phyloP scores from a whole-genome alignment of 2,113 vertebrate genomes.

The Tyrannus savana region DNA sequence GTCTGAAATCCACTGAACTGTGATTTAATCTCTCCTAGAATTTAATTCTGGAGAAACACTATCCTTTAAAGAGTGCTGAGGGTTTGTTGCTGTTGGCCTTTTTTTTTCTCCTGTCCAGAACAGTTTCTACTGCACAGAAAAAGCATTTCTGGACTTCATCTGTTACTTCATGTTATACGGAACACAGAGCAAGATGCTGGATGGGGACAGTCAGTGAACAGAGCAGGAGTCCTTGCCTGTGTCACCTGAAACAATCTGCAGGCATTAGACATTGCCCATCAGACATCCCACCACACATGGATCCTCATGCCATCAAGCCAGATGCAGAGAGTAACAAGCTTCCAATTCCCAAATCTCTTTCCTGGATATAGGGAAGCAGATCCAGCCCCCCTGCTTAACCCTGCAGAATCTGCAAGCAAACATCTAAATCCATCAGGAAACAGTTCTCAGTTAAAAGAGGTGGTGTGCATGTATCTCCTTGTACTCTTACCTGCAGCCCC shows the following conservation, averaged over 20 bases:
- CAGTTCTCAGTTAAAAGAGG: neutral
- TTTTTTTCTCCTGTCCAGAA: neutral
- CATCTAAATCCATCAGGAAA: neutral
- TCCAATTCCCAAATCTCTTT: neutral
- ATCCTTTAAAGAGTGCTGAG: accelerated
- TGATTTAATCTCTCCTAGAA: neutral
- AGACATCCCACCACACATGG: neutral
- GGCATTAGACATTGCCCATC: neutral
- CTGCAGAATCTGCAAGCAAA: neutral
- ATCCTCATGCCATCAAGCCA: neutral
- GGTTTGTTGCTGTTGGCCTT: neutral
- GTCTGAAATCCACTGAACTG: neutral
- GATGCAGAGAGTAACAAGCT: neutral
- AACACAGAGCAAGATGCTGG: neutral
- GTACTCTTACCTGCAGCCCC: neutral
- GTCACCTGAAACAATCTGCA: neutral
- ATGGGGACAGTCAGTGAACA: neutral
- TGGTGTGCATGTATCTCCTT: neutral
- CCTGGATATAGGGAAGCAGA: neutral
- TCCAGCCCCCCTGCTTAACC: neutral
- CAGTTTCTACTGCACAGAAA: neutral
- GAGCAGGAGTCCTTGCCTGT: neutral
- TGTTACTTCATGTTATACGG: neutral
- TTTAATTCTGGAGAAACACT: neutral
- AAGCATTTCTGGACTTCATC: neutral